Conservation (phyloP, 2,888 invertebrate species). For the Drosophila austrosaltans region DNA sequence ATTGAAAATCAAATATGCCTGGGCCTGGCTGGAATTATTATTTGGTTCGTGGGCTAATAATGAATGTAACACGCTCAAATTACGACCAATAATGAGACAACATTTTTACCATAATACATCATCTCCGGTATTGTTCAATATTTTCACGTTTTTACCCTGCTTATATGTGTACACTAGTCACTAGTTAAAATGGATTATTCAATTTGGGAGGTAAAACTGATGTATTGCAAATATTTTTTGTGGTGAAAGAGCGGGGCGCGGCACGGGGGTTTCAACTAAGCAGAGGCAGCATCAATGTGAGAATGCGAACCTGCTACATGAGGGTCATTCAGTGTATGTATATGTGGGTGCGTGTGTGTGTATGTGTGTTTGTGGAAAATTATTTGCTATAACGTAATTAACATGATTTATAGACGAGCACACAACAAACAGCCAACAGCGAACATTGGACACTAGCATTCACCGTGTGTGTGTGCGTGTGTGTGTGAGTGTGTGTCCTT, state of each 20-base stretch:
- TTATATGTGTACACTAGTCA: no score
- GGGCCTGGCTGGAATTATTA: no score
- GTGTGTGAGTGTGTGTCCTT: background rate
- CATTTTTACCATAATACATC: no score
- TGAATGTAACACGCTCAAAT: no score
- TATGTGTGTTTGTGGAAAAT: constrained; percentile 61
- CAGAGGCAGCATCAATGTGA: constrained; percentile 65
- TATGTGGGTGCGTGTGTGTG: constrained; percentile 13
- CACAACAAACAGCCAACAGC: constrained; percentile 62
- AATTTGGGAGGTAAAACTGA: constrained; percentile 16
- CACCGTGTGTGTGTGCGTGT: constrained; percentile 1
- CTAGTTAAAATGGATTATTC: constrained; percentile 1
- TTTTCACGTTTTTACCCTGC: no score
- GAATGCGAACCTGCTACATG: no score
- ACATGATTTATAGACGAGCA: constrained; percentile 77
- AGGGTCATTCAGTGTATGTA: background rate
- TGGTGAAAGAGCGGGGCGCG: background rate
- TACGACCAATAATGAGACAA: no score
- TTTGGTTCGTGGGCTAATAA: no score
- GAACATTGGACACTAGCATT: constrained; percentile 20
- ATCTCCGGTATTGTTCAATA: no score
- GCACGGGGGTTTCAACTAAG: constrained; percentile 45
- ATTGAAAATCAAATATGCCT: no score
- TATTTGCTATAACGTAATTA: constrained; percentile 78
- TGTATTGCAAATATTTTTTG: constrained; percentile 60